These are phyloP conservation scores for Pseudococcus jackbeardsleyi DNA, from an alignment of 2,888 invertebrate genomes.

Conservation along the genomic window DNA sequence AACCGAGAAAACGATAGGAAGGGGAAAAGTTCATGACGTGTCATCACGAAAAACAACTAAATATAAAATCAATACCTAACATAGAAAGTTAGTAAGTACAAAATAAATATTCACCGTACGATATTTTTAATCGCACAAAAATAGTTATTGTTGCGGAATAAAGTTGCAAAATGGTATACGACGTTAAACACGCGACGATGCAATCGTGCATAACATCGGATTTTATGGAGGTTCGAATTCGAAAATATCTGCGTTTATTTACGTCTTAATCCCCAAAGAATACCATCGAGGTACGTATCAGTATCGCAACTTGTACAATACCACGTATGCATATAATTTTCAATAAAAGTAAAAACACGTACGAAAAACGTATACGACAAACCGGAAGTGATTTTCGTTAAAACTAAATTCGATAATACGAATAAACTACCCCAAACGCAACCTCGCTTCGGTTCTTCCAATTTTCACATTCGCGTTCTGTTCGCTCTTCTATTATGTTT, in stretches of 20 bases:
- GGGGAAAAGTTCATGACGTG: too few relatives aligned
- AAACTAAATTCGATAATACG: not conserved
- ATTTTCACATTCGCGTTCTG: conserved; percentile 6
- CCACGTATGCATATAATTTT: not conserved
- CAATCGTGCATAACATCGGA: conserved; percentile 14
- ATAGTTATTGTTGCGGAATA: not conserved
- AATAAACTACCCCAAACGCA: not conserved
- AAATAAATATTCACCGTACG: not conserved
- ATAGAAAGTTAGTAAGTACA: not conserved
- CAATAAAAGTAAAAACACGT: conserved; percentile 13
- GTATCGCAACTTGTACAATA: not conserved
- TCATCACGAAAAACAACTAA: too few relatives aligned
- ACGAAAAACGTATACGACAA: not conserved
- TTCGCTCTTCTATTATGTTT: not conserved
- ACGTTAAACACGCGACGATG: not conserved
- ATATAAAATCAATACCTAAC: too few relatives aligned
- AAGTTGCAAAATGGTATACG: not conserved
- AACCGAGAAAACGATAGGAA: too few relatives aligned
- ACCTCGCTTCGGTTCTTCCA: not conserved
- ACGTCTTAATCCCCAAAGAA: not conserved
- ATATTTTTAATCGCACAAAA: conserved; percentile 3
- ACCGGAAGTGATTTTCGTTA: conserved; percentile 8
- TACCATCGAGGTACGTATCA: not conserved
- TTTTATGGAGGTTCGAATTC: conserved; percentile 1
- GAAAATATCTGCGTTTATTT: conserved; percentile 1